Base-by-base conservation (phyloP, 1,140 invertebrate species). In the Dysdera silvatica region DNA sequence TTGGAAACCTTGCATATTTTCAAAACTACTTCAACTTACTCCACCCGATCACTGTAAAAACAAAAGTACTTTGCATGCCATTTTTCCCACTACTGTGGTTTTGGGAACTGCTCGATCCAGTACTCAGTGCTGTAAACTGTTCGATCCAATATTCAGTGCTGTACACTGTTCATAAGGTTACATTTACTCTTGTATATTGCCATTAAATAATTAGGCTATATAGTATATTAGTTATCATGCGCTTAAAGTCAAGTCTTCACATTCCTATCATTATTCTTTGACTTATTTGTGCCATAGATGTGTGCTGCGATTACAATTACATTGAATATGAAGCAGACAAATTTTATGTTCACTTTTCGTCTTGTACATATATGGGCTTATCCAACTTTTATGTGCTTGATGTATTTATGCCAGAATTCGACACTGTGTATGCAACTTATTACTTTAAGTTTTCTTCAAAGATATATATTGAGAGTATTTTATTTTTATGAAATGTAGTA, bases 281-380 rank as follows among this genome's bases (percentile, higher is more conserved):
- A 29, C 49, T 61, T 41, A 37, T 62, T 37, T 48, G 41, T 62
- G 61, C 61, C 61, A 62, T 62, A 43, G n/a, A n/a, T 40, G 40
- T 53, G 32, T 62, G 61, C 61, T 56, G 61, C 47, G 52, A 56
- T 55, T 62, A 54, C 26, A 37, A 49, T 56, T 62, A 31, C 32
- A 47, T 62, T 55, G 52, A 37, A 61, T 41, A 56, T 45, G 59
- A 37, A 61, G 53, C 31, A 29, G 53, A 51, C 31, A 40, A 51
- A 56, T 62, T 55, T 23, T 40, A 59, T n/a, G 48, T 33, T 45
- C 41, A n/a, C 16, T 54, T 61, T 14, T 55, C 61, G 56, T 62
- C 56, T 33, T 62, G 61, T 62, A 62, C 40, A 62, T 62, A 62
- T 62, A 62, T 51, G n/a, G n/a, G n/a, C n/a, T n/a, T n/a, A n/a